These are phyloP conservation scores for Abscondita cerata DNA, from an alignment of 2,888 invertebrate genomes.

Conservation along the genomic window DNA sequence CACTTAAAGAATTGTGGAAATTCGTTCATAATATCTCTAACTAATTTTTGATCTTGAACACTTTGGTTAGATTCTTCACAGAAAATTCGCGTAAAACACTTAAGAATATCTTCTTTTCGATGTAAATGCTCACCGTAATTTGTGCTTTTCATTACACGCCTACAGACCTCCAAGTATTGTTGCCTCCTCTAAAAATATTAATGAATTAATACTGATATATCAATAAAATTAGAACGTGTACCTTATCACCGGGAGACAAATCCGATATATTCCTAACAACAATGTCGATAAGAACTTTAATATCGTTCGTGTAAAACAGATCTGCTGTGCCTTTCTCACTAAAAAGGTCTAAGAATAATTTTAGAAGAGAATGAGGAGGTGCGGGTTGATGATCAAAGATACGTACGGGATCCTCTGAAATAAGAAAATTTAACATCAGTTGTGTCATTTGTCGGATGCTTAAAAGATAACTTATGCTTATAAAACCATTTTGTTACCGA, in stretches of 20 bases:
- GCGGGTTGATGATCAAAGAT: conserved; percentile 84
- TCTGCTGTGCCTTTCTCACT: conserved; percentile 78
- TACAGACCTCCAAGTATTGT: conserved; percentile 80
- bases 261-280: conserved; percentile 90
- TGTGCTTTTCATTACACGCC: conserved; percentile 81
- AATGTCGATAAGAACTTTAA: conserved; percentile 92
- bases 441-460: too few species aligned
- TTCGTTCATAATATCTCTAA: conserved; percentile 83
- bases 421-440: conserved; percentile 8
- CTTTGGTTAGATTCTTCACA: conserved; percentile 81
- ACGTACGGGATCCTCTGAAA: conserved; percentile 84
- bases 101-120: conserved; percentile 79
- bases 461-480: too few species aligned
- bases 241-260: conserved; percentile 85
- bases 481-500: too few species aligned
- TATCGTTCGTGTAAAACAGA: conserved; percentile 94
- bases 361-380: conserved; percentile 85
- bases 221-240: conserved; percentile 55
- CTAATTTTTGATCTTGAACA: conserved; percentile 77
- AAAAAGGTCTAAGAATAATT: conserved; percentile 88
- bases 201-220: conserved; percentile 13
- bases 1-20: conserved; percentile 79
- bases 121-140: conserved; percentile 82
- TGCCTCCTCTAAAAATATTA: conserved; percentile 68
- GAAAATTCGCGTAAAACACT: conserved; percentile 86